Evolutionary conservation across 2,113 vertebrate genomes (phyloP), one percentile per base, ranked within the genome.

Genomic region (Alethe diademata): DNA sequence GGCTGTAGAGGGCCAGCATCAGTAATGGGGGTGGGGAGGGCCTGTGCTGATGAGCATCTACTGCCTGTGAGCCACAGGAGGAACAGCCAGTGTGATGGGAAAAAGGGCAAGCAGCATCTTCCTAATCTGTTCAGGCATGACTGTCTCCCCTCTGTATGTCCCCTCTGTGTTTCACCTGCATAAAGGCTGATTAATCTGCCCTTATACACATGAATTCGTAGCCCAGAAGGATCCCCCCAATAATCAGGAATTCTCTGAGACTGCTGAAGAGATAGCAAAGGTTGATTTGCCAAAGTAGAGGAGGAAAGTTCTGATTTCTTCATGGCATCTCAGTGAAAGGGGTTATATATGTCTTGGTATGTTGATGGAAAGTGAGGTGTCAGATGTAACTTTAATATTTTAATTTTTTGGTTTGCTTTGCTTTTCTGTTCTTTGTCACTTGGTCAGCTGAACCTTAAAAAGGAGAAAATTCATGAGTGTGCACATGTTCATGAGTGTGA

Each of bases 371-470:
- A 83, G 48, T 62, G 78, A 82, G 47, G 25, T 33, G 71, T 43
- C 61, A 88, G 38, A 6, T 64, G 6, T 50, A 92, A 88, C n/a
- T 93, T 82, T 38, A 35, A 43, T 61, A 56, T 62, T 87, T 78
- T 66, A 62, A 53, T 48, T 69, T 64, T 80, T 95, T 94, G 5
- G 3, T 36, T 86, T 80, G 11, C 0, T 38, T 65, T 48, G 28
- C 13, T 57, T 72, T 78, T 14, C 61, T 88, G 26, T 84, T 86
- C 6, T 83, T 90, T 88, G 38, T 50, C 54, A 82, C 67, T 92
- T 95, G 84, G 79, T 92, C 92, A 91, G 74, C 29, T 86, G 42
- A 86, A 90, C 25, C 36, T 96, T 96, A 75, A 94, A 93, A 94
- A 93, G 48, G 62, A 80, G 81, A 93, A 78, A 75, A 71, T 48